phyloP scores from a whole-genome alignment of 2,797 vertebrate genomes.

The Melanitta fusca region DNA sequence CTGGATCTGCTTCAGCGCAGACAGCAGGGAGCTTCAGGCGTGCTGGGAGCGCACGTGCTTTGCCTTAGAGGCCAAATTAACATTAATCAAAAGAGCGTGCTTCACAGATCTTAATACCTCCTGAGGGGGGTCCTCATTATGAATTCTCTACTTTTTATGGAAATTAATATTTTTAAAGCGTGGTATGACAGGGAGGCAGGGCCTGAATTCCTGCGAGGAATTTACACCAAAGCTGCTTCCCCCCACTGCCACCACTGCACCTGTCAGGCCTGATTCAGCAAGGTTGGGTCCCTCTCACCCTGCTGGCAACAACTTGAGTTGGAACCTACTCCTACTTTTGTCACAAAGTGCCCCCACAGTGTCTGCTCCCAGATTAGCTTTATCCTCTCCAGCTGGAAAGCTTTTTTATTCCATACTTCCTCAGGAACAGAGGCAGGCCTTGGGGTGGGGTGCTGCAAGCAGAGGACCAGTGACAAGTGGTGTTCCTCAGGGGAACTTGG shows the following conservation, averaged over 20 bases:
- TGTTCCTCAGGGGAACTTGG: too few relatives aligned
- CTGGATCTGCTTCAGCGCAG: rapidly evolving
- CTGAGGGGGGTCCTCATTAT: rapidly evolving
- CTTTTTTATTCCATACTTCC: not conserved
- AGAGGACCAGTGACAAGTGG: not conserved
- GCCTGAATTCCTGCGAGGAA: not conserved
- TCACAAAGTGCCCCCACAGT: not conserved
- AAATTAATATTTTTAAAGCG: not conserved
- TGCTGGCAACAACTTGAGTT: not conserved
- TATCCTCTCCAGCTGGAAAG: not conserved
- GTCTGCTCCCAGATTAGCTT: not conserved
- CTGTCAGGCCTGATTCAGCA: not conserved
- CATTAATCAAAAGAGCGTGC: not conserved
- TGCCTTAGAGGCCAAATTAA: not conserved
- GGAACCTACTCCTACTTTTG: not conserved
- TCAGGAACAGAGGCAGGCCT: not conserved
- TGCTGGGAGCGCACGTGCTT: not conserved
- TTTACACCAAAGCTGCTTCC: not conserved
- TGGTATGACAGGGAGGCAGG: not conserved
- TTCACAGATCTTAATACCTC: not conserved
- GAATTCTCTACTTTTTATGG: not conserved
- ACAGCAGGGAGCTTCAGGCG: rapidly evolving
- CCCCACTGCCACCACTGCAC: not conserved
- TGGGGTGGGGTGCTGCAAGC: not conserved
- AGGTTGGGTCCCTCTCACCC: not conserved